Conservation (phyloP, 2,888 invertebrate species). For the Melipona bicolor region DNA sequence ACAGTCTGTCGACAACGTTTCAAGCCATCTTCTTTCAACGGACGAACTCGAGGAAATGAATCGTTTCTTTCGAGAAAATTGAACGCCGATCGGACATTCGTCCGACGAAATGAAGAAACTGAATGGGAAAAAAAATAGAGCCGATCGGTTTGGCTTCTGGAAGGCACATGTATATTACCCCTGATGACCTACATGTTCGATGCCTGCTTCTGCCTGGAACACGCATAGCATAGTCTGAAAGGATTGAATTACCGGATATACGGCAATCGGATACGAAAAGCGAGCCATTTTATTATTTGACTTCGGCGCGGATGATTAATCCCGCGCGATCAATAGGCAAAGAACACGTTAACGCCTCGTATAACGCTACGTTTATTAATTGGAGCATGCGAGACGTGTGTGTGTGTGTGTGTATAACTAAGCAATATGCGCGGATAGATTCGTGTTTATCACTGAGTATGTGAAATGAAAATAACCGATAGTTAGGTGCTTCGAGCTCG, state of each 20-base stretch:
- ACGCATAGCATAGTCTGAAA: background rate
- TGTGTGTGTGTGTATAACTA: background rate
- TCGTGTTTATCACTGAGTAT: conserved; percentile 1
- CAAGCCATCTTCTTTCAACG: no score
- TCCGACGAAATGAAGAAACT: no score
- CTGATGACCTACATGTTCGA: conserved; percentile 30
- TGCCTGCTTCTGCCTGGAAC: conserved; percentile 12
- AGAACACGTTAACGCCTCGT: conserved; percentile 15
- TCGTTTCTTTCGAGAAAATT: no score
- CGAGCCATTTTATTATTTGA: conserved; percentile 33
- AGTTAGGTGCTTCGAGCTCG: background rate
- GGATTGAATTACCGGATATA: conserved; percentile 24
- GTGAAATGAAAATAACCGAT: background rate
- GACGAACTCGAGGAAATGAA: no score
- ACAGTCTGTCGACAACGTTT: no score
- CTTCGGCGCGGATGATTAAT: conserved; percentile 9
- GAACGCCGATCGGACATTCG: no score
- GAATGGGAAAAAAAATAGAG: no score
- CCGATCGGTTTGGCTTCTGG: no score
- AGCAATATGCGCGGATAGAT: background rate
- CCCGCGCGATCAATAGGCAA: background rate
- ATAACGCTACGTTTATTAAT: conserved; percentile 11
- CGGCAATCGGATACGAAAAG: conserved; percentile 23
- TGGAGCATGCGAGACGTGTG: background rate
- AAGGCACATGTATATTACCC: conserved; percentile 11